Conservation (phyloP, 2,888 invertebrate genomes). For the Prosopocoilus inquinatus region DNA sequence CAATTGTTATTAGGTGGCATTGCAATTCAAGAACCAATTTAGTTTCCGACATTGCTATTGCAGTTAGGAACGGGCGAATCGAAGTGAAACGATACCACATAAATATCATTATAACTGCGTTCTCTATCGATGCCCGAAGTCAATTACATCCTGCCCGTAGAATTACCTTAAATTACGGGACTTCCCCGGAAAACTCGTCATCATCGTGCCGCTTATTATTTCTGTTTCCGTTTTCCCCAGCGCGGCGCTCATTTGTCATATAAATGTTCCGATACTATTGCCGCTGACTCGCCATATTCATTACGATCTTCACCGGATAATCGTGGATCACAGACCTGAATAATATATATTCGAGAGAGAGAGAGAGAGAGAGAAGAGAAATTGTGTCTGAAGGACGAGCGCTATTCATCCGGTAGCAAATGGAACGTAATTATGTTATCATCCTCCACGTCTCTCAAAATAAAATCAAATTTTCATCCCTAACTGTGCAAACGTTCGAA, state of each 20-base stretch:
- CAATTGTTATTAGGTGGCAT: conserved; percentile 15
- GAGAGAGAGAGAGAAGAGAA: conserved; percentile 4
- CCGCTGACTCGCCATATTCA: conserved; percentile 1
- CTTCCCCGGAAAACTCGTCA: conserved; percentile 33
- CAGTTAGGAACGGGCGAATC: conserved; percentile 21
- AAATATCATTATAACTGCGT: conserved; percentile 33
- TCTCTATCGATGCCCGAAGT: conserved; percentile 4
- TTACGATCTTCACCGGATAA: not conserved
- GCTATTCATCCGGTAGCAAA: conserved; percentile 28
- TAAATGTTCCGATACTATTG: conserved; percentile 20
- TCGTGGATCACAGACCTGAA: not conserved
- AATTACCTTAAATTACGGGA: conserved; percentile 18
- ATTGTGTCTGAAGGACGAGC: conserved; percentile 11
- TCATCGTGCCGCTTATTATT: conserved; percentile 37
- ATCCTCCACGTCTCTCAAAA: conserved; percentile 22
- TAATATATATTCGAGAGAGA: conserved; percentile 1
- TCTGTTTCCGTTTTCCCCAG: conserved; percentile 30
- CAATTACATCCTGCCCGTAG: no score
- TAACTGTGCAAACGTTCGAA: conserved; percentile 20
- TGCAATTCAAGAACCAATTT: conserved; percentile 18
- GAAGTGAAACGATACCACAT: conserved; percentile 25
- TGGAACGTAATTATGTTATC: conserved; percentile 32
- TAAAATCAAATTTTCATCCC: conserved; percentile 30
- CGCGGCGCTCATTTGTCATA: conserved; percentile 29
- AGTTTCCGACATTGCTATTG: conserved; percentile 15